Base-by-base conservation (phyloP, 2,797 vertebrate species). In the Glyptemys insculpta region DNA sequence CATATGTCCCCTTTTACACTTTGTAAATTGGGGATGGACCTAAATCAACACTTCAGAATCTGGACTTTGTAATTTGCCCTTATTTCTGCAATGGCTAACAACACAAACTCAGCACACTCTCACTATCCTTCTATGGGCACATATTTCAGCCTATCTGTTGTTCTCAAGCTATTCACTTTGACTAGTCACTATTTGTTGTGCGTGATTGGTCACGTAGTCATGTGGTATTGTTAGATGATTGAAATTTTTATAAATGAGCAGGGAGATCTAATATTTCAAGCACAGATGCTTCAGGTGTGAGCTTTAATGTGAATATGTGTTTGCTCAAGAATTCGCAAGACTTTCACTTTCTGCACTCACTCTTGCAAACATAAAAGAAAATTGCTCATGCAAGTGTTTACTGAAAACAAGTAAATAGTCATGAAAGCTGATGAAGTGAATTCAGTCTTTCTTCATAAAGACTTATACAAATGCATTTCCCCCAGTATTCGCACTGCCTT, bases 271-370 rank as follows among this genome's bases (percentile, higher is more conserved):
- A 0, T 12, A 56, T 87, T 41, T 57, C 25, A 56, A 82, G 9
- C 44, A 29, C 25, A 11, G 37, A 31, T 41, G 11, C 14, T 62
- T 86, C 41, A 15, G 5, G 78, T 87, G 11, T 19, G 41, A 87
- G 18, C 6, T 18, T 27, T 87, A 0, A 0, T 11, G 10, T 14
- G 74, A 41, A 10, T 21, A 1, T 3, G 5, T n/a, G 2, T 34
- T 91, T 19, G 7, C 29, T 25, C 68, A 49, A 34, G 52, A 81
- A 91, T 81, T 1, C 4, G 11, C 49, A 90, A 83, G 7, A 3
- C 8, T 3, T 16, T 92, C 34, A 81, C 83, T 74, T 79, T 1
- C 0, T 85, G 87, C 2, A 21, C 25, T n/a, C 83, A 57, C 10
- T 34, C n/a, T 81, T 87, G 31, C n/a, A 54, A 1, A 0, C 41